Conservation (phyloP, 53 echinoderm and acorn worm genomes). For the Echinometra lucunter region DNA sequence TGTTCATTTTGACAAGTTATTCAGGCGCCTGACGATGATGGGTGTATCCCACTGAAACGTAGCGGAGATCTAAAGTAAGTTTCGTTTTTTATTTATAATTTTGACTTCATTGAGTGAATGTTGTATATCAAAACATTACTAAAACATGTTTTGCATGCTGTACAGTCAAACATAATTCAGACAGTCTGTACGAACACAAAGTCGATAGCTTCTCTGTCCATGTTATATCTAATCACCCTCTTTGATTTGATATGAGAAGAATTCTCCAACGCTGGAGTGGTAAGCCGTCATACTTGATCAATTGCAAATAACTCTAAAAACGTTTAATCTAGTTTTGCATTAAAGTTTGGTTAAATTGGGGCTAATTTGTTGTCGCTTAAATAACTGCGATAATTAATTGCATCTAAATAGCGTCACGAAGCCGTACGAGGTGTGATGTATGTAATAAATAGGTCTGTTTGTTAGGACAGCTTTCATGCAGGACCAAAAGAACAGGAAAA, state of each 20-base stretch:
- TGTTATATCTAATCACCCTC: too few relatives aligned
- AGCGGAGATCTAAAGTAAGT: too few relatives aligned
- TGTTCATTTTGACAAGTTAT: background rate
- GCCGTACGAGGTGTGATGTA: slow-evolving; percentile 28
- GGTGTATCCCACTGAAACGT: too few relatives aligned
- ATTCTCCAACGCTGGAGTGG: background rate
- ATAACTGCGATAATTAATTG: slow-evolving; percentile 50
- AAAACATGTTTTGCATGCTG: too few relatives aligned
- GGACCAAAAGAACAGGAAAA: background rate
- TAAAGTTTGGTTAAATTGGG: slow-evolving; percentile 22
- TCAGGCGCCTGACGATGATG: too few relatives aligned
- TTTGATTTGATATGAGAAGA: background rate
- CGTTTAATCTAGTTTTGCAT: slow-evolving; percentile 42
- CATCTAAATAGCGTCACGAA: slow-evolving; percentile 17
- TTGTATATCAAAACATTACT: too few relatives aligned
- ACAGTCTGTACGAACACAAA: too few relatives aligned
- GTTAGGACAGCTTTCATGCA: background rate
- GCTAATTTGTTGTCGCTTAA: slow-evolving; percentile 29
- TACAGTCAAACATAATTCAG: too few relatives aligned
- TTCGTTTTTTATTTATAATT: too few relatives aligned
- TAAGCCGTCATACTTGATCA: slow-evolving; percentile 3
- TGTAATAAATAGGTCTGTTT: slow-evolving; percentile 52
- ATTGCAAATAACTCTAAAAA: background rate
- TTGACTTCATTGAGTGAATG: too few relatives aligned
- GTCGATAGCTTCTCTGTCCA: too few relatives aligned